phyloP scores from a whole-genome alignment of 2,888 invertebrate genomes.

The Erebia ligea region DNA sequence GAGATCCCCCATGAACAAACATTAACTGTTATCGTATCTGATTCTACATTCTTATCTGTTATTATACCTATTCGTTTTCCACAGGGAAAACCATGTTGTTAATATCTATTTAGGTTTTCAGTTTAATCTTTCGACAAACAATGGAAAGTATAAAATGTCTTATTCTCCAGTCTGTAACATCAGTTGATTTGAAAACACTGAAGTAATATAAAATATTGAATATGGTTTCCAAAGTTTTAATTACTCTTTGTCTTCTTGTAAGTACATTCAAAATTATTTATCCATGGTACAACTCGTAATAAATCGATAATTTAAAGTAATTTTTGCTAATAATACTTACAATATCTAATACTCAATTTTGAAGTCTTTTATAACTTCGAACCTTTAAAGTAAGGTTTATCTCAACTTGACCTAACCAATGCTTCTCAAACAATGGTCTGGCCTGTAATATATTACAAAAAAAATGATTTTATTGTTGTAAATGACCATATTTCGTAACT shows the following conservation, averaged over 20 bases:
- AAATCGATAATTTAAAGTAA: not conserved
- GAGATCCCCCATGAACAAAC: conserved; percentile 38
- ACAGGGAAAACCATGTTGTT: conserved; percentile 67
- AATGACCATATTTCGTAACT: conserved; percentile 4
- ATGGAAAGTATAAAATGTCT: conserved; percentile 60
- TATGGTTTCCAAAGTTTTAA: conserved; percentile 67
- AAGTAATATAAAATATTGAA: conserved; percentile 45
- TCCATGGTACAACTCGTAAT: not conserved
- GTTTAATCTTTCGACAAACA: conserved; percentile 62
- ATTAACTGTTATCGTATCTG: conserved; percentile 19
- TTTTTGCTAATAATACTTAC: no score
- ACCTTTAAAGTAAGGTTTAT: no score
- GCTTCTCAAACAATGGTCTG: no score
- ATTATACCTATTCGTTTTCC: conserved; percentile 51
- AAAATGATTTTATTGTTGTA: not conserved
- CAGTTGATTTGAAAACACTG: conserved; percentile 40
- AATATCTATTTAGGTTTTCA: conserved; percentile 49
- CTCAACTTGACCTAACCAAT: no score
- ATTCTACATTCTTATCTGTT: conserved; percentile 55
- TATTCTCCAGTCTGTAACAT: conserved; percentile 38
- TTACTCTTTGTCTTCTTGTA: conserved; percentile 65
- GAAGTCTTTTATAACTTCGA: no score
- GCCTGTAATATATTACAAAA: no score
- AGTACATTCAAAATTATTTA: conserved; percentile 46
- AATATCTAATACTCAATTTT: no score